phyloP scores from a whole-genome alignment of 2,113 vertebrate species.

The Gulo gulo region DNA sequence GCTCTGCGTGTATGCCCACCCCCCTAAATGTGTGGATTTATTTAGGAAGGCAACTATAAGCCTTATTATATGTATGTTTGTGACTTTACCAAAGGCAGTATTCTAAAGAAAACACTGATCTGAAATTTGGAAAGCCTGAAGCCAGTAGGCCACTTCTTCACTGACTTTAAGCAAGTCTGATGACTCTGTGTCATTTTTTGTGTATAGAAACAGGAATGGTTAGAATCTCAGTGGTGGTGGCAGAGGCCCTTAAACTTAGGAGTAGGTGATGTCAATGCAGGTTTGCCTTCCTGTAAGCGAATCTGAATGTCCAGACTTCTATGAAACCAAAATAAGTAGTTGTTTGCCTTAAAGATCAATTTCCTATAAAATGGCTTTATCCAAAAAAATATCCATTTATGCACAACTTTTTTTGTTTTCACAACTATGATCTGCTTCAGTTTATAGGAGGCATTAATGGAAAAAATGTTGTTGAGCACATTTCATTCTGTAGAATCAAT shows the following conservation, averaged over 20 bases:
- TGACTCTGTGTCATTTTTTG: constrained; percentile 3
- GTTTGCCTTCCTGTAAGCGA: background rate
- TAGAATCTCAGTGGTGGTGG: background rate
- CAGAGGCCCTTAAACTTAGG: background rate
- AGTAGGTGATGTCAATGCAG: background rate
- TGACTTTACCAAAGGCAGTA: background rate
- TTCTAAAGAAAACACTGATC: constrained; percentile 19
- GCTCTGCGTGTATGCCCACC: constrained; percentile 48
- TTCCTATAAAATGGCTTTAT: constrained; percentile 29
- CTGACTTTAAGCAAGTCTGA: background rate
- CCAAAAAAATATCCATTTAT: background rate
- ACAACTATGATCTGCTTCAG: background rate
- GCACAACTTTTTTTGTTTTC: background rate
- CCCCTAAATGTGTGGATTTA: constrained; percentile 68
- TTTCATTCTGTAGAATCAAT: constrained; percentile 30
- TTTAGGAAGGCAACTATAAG: constrained; percentile 64
- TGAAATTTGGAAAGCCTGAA: background rate
- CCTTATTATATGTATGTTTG: constrained; percentile 48
- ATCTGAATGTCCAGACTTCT: constrained; percentile 33
- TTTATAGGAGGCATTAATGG: background rate
- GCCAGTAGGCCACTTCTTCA: background rate
- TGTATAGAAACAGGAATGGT: background rate
- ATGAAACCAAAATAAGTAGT: constrained; percentile 25
- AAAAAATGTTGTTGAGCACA: constrained; percentile 32
- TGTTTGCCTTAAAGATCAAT: background rate